Evolutionary conservation across 2,888 invertebrate species (phyloP).

Genomic region (Labia minor): DNA sequence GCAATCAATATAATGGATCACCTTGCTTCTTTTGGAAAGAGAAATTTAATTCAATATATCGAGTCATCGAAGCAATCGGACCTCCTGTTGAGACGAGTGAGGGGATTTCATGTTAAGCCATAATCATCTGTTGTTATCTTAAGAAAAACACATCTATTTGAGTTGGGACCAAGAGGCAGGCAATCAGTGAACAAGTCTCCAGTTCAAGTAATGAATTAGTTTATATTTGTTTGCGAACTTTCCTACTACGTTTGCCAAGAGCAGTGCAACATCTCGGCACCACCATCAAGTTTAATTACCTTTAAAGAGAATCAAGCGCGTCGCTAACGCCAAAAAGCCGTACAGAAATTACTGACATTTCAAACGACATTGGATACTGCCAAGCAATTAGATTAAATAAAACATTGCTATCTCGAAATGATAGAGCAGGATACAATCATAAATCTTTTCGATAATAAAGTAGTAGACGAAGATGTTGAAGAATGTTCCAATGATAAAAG

Average conservation of each 20-base stretch:
- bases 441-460: not conserved
- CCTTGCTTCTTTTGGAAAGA: not conserved
- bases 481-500: not conserved
- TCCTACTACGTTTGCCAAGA: not conserved
- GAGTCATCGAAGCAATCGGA: not conserved
- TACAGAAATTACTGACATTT: not conserved
- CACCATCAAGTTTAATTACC: constrained; percentile 7
- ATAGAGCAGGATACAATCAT: not conserved
- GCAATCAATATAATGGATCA: not conserved
- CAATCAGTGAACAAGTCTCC: not conserved
- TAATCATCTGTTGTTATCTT: constrained; percentile 2
- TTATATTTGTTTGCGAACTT: constrained; percentile 4
- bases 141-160: constrained; percentile 2
- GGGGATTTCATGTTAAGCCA: constrained; percentile 1
- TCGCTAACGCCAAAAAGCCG: not conserved
- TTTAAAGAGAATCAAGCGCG: no score
- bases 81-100: not conserved
- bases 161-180: not conserved
- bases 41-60: not conserved
- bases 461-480: not conserved
- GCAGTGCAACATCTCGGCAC: not conserved
- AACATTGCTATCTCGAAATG: not conserved
- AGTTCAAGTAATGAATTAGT: not conserved
- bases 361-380: not conserved
- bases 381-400: not conserved